Conservation (phyloP, 1,140 invertebrate species). For the Heliconius melpomene region DNA sequence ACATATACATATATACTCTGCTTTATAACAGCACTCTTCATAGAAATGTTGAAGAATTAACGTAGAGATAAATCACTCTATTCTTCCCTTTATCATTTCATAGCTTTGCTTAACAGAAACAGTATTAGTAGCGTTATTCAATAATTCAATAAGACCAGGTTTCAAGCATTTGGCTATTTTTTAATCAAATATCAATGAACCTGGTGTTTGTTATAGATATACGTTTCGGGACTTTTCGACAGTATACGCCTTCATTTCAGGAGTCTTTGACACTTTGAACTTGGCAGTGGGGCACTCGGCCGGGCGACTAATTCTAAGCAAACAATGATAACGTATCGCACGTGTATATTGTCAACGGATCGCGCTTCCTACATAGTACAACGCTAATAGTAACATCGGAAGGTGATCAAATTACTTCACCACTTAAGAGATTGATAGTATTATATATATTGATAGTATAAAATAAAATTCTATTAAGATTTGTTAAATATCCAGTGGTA, state of each 20-base stretch:
- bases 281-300: slow-evolving; percentile 66
- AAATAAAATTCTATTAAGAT: background rate
- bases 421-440: background rate
- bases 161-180: background rate
- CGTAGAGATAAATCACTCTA: background rate
- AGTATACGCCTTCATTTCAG: slow-evolving; percentile 12
- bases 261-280: slow-evolving; percentile 73
- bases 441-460: too few relatives aligned
- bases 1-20: too few relatives aligned
- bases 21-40: too few relatives aligned
- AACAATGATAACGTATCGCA: slow-evolving; percentile 67
- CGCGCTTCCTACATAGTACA: slow-evolving; percentile 40
- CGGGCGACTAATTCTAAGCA: slow-evolving; percentile 62
- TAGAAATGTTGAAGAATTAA: too few relatives aligned
- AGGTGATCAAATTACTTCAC: background rate
- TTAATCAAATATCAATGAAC: background rate
- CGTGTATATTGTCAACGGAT: slow-evolving; percentile 45
- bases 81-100: background rate
- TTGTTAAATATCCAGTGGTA: too few relatives aligned
- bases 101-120: too few relatives aligned
- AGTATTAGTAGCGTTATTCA: too few relatives aligned
- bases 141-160: too few relatives aligned
- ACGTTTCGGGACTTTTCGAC: slow-evolving; percentile 9
- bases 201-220: slow-evolving; percentile 1
- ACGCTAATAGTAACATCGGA: background rate